These are phyloP conservation scores for Caranx melampygus DNA, from an alignment of 2,113 vertebrate genomes.

Conservation along the genomic window DNA sequence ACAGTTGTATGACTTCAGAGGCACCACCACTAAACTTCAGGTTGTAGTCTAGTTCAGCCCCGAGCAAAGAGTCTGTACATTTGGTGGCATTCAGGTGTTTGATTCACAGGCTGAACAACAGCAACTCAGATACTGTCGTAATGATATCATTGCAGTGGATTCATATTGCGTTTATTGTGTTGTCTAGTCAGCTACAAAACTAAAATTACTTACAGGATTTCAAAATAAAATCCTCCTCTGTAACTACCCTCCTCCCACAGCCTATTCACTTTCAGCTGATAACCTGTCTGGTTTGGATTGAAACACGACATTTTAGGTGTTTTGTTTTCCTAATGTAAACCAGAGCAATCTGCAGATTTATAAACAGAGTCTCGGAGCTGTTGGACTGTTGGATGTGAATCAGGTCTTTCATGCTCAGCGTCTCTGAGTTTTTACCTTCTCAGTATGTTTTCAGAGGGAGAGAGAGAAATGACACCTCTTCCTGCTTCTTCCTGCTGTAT, in stretches of 20 bases:
- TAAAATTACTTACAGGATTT: neutral
- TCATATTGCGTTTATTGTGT: neutral
- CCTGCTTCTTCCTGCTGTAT: neutral
- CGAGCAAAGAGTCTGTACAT: too few relatives aligned
- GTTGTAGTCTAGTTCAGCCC: too few relatives aligned
- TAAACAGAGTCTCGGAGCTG: too few relatives aligned
- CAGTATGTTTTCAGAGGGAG: neutral
- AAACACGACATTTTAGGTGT: too few relatives aligned
- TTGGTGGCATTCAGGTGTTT: neutral
- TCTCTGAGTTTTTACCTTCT: neutral
- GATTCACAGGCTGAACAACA: neutral
- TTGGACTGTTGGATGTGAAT: too few relatives aligned
- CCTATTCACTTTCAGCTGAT: neutral
- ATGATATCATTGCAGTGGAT: neutral
- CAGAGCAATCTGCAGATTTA: neutral
- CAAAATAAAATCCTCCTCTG: neutral
- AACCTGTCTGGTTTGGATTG: neutral
- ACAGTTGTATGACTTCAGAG: too few relatives aligned
- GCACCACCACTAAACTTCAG: too few relatives aligned
- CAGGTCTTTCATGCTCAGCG: neutral
- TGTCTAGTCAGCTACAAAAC: neutral
- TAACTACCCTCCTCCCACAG: too few relatives aligned
- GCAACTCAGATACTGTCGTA: neutral
- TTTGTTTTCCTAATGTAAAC: neutral
- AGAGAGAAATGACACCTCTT: slow-evolving; percentile 2